These are phyloP conservation scores for Grapholita molesta DNA, from an alignment of 1,140 invertebrate species.

Conservation along the genomic window DNA sequence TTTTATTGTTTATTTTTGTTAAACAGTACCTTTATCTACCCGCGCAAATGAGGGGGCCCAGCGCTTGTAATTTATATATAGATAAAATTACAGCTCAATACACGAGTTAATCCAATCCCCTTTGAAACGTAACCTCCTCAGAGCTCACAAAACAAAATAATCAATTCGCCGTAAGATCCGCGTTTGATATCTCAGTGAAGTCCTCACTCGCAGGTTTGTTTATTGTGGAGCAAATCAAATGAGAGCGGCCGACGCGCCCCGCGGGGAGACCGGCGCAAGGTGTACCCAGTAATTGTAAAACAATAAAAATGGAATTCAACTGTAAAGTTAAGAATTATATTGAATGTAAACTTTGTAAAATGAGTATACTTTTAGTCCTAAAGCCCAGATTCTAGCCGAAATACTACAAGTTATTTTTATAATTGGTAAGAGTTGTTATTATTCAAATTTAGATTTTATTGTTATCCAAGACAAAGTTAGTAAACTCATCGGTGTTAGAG, in stretches of 20 bases:
- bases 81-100: not conserved
- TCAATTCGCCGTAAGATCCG: not conserved
- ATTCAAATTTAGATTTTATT: too few relatives aligned
- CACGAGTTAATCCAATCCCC: not conserved
- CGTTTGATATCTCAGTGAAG: not conserved
- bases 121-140: not conserved
- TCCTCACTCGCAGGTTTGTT: not conserved
- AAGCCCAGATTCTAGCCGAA: too few relatives aligned
- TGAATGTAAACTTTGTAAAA: too few relatives aligned
- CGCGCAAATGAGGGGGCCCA: too few relatives aligned
- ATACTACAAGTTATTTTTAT: too few relatives aligned
- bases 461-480: too few relatives aligned
- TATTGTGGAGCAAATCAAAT: not conserved
- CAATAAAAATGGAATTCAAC: not conserved
- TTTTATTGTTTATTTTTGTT: too few relatives aligned
- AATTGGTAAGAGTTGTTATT: too few relatives aligned
- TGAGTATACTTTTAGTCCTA: too few relatives aligned
- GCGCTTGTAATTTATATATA: not conserved
- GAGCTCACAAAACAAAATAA: conserved; percentile 6
- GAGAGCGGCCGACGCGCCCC: not conserved
- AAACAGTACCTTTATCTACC: too few relatives aligned
- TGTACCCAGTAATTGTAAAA: not conserved
- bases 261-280: not conserved
- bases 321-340: not conserved
- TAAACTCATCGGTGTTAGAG: too few relatives aligned